phyloP scores from a whole-genome alignment of 1,140 invertebrate species.

The Drosophila sp. region DNA sequence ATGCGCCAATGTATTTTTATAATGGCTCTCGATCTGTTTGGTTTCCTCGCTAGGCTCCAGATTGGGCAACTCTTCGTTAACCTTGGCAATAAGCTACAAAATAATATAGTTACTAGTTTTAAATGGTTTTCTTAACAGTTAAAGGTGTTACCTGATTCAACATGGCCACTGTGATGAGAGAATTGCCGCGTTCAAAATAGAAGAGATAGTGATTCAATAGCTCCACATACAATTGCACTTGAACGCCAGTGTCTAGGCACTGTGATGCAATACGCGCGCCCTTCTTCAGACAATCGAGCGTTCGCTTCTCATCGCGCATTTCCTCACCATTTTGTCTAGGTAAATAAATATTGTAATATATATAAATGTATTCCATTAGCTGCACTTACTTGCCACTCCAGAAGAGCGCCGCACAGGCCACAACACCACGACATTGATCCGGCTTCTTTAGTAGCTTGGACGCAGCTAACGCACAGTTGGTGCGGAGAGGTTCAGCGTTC shows the following conservation, averaged over 20 bases:
- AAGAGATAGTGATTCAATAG: constrained; percentile 97
- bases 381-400: constrained; percentile 93
- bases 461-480: constrained; percentile 96
- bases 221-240: constrained; percentile 98
- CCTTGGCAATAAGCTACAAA: constrained; percentile 95
- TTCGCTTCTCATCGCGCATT: constrained; percentile 95
- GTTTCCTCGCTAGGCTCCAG: constrained; percentile 97
- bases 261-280: constrained; percentile 97
- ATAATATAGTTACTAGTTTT: not conserved
- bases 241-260: constrained; percentile 98
- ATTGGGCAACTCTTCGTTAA: constrained; percentile 95
- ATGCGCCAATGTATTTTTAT: constrained; percentile 94
- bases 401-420: constrained; percentile 96
- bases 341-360: not conserved
- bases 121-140: not conserved
- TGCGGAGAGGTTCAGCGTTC: constrained; percentile 97
- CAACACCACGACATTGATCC: constrained; percentile 97
- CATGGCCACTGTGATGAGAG: constrained; percentile 88
- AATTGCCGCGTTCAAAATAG: constrained; percentile 97
- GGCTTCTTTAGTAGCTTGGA: constrained; percentile 98
- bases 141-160: constrained; percentile 85
- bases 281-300: constrained; percentile 98
- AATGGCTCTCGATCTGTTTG: constrained; percentile 97
- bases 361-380: no score
- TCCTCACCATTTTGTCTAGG: constrained; percentile 86